A percentile compares a stretch with the other conserved stretches of the same genome.
Evolutionary conservation across 2,888 invertebrate genomes (phyloP).

Genomic region (Scaptomyza polygonia): DNA sequence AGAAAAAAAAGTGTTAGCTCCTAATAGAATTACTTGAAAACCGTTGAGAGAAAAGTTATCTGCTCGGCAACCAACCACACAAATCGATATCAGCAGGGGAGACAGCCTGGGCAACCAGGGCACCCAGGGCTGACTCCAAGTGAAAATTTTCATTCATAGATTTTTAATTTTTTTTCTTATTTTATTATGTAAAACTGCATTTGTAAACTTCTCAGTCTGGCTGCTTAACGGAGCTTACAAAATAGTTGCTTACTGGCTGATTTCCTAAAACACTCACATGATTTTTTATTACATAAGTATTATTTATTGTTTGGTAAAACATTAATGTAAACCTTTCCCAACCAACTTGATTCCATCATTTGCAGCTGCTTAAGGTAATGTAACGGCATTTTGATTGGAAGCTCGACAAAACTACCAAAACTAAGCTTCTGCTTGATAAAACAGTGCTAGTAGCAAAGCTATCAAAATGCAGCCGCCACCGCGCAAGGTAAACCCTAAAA

Average conservation of each 20-base stretch:
- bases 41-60: constrained; percentile 22
- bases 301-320: constrained; percentile 9
- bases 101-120: constrained; percentile 15
- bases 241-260: neutral
- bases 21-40: constrained; percentile 23
- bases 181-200: constrained; percentile 43
- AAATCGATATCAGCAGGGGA: constrained; percentile 48
- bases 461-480: constrained; percentile 92
- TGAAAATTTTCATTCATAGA: constrained; percentile 43
- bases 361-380: constrained; percentile 72
- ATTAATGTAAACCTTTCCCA: constrained; percentile 25
- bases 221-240: neutral
- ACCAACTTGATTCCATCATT: constrained; percentile 9
- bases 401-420: constrained; percentile 38
- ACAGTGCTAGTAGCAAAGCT: constrained; percentile 42
- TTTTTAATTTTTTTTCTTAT: constrained; percentile 1
- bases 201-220: neutral
- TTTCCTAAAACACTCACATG: constrained; percentile 1
- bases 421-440: constrained; percentile 44
- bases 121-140: constrained; percentile 19
- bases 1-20: constrained; percentile 84
- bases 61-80: constrained; percentile 14
- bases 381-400: constrained; percentile 53
- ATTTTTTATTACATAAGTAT: constrained; percentile 41
- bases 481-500: constrained; percentile 89